Evolutionary conservation across 2,797 vertebrate genomes (phyloP).

Genomic region (Vireo griseus): DNA sequence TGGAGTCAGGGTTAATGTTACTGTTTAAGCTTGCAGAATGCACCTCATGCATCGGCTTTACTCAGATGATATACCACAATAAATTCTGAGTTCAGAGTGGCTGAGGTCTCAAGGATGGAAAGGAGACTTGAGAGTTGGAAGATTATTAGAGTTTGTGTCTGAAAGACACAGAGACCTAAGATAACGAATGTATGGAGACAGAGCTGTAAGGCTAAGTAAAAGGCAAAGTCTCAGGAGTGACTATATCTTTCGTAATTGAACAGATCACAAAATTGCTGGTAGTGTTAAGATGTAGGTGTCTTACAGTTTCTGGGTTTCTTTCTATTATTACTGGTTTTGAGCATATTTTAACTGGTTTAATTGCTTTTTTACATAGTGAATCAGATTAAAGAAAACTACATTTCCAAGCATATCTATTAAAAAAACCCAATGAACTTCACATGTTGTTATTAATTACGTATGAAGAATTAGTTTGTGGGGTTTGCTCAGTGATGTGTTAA

Average conservation of each 20-base stretch:
- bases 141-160: neutral
- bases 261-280: neutral
- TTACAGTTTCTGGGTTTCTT: neutral
- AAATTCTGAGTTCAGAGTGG: neutral
- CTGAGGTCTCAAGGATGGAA: neutral
- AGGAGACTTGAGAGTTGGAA: neutral
- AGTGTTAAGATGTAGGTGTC: neutral
- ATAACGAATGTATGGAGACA: neutral
- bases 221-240: neutral
- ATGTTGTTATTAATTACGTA: neutral
- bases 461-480: neutral
- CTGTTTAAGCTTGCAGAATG: neutral
- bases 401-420: constrained; percentile 1
- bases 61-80: neutral
- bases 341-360: neutral
- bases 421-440: neutral
- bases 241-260: neutral
- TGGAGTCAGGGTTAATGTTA: neutral
- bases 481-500: constrained; percentile 11
- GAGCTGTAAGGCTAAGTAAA: neutral
- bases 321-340: neutral
- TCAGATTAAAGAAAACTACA: neutral
- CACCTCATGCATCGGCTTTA: neutral
- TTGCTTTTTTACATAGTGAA: neutral
- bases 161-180: neutral